Percentiles rank a stretch among this genome's conserved stretches.
Conservation (phyloP, 2,113 vertebrate genomes). For the Anhinga anhinga region DNA sequence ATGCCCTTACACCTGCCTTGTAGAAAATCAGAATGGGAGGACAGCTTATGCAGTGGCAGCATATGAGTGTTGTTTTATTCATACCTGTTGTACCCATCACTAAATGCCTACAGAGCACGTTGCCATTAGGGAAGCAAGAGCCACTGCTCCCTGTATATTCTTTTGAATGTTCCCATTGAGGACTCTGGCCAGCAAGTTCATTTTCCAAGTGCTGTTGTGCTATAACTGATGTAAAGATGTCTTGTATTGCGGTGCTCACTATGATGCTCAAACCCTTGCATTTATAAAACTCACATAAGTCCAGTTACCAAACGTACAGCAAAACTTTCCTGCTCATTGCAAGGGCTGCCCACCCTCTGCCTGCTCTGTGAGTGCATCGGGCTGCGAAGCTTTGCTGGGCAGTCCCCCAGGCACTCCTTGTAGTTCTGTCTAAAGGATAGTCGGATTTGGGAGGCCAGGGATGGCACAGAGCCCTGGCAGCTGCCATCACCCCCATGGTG, state of each 20-base stretch:
- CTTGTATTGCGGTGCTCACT: neutral
- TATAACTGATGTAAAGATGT: neutral
- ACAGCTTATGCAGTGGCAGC: neutral
- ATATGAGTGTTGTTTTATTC: neutral
- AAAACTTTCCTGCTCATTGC: neutral
- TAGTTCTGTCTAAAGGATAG: neutral
- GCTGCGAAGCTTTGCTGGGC: neutral
- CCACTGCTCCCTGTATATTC: neutral
- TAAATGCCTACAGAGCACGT: neutral
- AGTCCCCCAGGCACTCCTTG: rapidly evolving
- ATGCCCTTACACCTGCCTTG: neutral
- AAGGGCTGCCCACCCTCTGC: neutral
- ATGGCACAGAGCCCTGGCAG: neutral
- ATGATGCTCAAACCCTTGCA: neutral
- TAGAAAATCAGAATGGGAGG: neutral
- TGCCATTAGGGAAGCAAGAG: neutral
- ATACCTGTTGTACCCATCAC: neutral
- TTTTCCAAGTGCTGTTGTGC: neutral
- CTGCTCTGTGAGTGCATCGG: rapidly evolving
- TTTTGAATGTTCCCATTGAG: neutral
- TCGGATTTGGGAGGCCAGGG: neutral
- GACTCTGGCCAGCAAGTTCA: neutral
- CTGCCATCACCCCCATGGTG: neutral
- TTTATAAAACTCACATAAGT: neutral
- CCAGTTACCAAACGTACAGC: rapidly evolving